A percentile compares a stretch with the other conserved stretches of the same genome.
These are phyloP conservation scores for Peromyscus melanophrys DNA, from an alignment of 2,797 vertebrate species.

Conservation along the genomic window DNA sequence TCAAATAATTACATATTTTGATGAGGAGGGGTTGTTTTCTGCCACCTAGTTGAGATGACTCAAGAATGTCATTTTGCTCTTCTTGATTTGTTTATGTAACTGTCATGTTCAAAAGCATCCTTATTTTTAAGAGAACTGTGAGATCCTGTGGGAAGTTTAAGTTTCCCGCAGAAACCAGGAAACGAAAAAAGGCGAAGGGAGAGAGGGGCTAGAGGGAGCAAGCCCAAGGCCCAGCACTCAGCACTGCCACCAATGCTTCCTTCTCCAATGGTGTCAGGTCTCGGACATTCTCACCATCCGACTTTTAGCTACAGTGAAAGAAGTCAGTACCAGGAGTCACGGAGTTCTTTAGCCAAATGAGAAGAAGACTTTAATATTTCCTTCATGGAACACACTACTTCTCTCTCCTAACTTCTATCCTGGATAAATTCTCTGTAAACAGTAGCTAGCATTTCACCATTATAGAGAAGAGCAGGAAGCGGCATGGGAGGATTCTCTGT, in stretches of 20 bases:
- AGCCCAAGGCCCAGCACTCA: neutral
- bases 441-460: slow-evolving; percentile 55
- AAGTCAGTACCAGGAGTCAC: neutral
- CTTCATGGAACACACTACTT: slow-evolving; percentile 41
- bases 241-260: neutral
- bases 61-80: slow-evolving; percentile 48
- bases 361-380: slow-evolving; percentile 63
- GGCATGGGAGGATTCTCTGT: slow-evolving; percentile 49
- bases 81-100: slow-evolving; percentile 63
- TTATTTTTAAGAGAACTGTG: slow-evolving; percentile 29
- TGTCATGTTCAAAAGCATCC: slow-evolving; percentile 18
- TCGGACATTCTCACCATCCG: neutral
- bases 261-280: neutral
- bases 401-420: slow-evolving; percentile 64
- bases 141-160: slow-evolving; percentile 9
- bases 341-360: slow-evolving; percentile 11
- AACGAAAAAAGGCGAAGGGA: slow-evolving; percentile 14
- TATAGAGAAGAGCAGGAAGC: neutral
- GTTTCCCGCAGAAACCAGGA: neutral
- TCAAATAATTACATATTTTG: slow-evolving; percentile 30
- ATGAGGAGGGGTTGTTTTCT: slow-evolving; percentile 15
- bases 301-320: slow-evolving; percentile 7
- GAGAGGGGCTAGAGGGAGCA: neutral
- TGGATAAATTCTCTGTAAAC: slow-evolving; percentile 54
- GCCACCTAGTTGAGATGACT: neutral